phyloP scores from a whole-genome alignment of 2,113 vertebrate genomes.

The Salvelinus namaycush region DNA sequence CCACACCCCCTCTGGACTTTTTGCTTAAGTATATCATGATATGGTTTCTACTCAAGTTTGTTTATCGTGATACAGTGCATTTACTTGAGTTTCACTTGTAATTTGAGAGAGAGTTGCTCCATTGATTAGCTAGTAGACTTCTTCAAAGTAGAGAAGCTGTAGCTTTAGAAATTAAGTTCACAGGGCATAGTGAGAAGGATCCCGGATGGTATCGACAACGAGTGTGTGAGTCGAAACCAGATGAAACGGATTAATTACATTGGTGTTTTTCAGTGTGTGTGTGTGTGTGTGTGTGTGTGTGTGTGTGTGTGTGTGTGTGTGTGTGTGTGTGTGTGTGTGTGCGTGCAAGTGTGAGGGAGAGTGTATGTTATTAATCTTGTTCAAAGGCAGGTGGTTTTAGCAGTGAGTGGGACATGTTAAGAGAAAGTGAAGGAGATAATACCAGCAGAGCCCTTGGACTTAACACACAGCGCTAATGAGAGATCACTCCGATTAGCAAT shows the following conservation, averaged over 20 bases:
- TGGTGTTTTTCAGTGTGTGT: slow-evolving; percentile 8
- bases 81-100: neutral
- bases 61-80: no score
- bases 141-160: slow-evolving; percentile 29
- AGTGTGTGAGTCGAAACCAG: slow-evolving; percentile 29
- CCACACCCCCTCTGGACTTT: no score
- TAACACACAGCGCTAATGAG: slow-evolving; percentile 43
- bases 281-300: slow-evolving; percentile 14
- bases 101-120: neutral
- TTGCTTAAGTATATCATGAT: no score
- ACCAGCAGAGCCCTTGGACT: slow-evolving; percentile 57
- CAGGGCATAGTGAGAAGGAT: slow-evolving; percentile 31
- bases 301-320: slow-evolving; percentile 15
- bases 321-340: slow-evolving; percentile 11
- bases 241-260: slow-evolving; percentile 60
- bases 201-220: slow-evolving; percentile 44
- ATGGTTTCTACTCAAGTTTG: no score
- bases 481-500: slow-evolving; percentile 57
- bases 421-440: slow-evolving; percentile 10
- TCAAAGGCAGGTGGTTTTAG: slow-evolving; percentile 51
- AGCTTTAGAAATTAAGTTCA: slow-evolving; percentile 38
- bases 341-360: neutral
- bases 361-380: slow-evolving; percentile 45
- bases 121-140: slow-evolving; percentile 33
- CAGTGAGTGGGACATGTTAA: slow-evolving; percentile 43